Evolutionary conservation across 2,797 vertebrate genomes (phyloP).

Genomic region (Smutsia gigantea): DNA sequence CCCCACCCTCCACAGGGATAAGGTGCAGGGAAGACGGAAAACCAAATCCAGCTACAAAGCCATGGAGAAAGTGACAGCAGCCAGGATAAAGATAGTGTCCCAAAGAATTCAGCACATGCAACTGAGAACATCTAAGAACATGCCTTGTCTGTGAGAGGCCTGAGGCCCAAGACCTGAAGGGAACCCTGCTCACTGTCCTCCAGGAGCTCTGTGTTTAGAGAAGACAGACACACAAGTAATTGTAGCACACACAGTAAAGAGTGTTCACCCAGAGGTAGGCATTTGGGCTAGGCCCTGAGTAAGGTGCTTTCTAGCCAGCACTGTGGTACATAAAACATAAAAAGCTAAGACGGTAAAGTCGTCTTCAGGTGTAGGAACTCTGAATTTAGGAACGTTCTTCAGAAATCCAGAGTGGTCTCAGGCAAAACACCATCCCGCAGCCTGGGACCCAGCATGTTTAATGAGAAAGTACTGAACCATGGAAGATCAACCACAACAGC

Average conservation of each 20-base stretch:
- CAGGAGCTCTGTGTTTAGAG: not conserved
- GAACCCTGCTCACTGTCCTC: not conserved
- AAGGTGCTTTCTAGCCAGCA: not conserved
- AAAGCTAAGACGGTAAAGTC: not conserved
- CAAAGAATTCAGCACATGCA: not conserved
- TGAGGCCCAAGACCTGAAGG: not conserved
- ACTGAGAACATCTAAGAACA: not conserved
- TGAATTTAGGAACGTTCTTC: not conserved
- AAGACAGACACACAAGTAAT: not conserved
- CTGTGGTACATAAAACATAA: not conserved
- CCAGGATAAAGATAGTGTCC: not conserved
- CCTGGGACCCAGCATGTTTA: accelerated
- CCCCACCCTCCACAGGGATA: not conserved
- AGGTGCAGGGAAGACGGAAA: not conserved
- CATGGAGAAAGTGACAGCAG: not conserved
- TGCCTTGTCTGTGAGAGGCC: accelerated
- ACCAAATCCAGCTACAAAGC: not conserved
- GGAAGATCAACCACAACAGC: accelerated
- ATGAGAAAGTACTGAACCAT: not conserved
- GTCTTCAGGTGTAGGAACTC: not conserved
- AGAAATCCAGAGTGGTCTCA: not conserved
- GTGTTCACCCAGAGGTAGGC: not conserved
- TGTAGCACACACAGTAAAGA: not conserved
- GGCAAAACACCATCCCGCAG: accelerated
- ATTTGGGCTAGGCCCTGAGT: not conserved